Percentiles rank a stretch among this genome's conserved stretches.
These are phyloP conservation scores for Syrmaticus mikado DNA, from an alignment of 2,113 vertebrate species.

Conservation along the genomic window DNA sequence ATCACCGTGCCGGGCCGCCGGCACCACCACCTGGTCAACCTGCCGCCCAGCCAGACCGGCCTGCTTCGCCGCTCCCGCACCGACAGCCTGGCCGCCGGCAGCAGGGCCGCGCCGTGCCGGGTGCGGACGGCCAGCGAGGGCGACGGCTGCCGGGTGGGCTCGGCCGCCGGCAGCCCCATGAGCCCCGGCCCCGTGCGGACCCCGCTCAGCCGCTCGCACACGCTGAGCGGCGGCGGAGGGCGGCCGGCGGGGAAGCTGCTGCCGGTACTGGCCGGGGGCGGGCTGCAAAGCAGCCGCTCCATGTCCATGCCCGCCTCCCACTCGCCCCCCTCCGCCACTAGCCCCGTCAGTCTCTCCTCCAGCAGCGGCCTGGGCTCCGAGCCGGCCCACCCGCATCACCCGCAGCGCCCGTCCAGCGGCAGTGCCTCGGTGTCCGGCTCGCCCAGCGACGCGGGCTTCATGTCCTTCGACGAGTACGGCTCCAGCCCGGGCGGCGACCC, in stretches of 20 bases:
- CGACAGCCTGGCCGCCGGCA: constrained; percentile 83
- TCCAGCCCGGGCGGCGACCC: constrained; percentile 89
- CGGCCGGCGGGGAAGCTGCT: constrained; percentile 51
- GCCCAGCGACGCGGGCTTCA: constrained; percentile 92
- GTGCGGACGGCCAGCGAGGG: constrained; percentile 88
- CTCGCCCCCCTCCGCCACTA: constrained; percentile 85
- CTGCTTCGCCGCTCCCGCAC: constrained; percentile 84
- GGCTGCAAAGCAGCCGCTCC: constrained; percentile 90
- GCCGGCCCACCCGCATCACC: constrained; percentile 79
- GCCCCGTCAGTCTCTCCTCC: constrained; percentile 84
- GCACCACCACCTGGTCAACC: constrained; percentile 81
- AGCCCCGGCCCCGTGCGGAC: constrained; percentile 86
- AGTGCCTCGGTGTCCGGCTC: constrained; percentile 93
- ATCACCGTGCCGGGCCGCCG: constrained; percentile 88
- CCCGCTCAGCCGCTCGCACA: constrained; percentile 89
- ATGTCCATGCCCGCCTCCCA: constrained; percentile 91
- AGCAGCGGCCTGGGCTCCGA: constrained; percentile 84
- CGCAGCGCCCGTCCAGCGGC: constrained; percentile 88
- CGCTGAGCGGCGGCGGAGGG: constrained; percentile 72
- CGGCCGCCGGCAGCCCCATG: constrained; percentile 87
- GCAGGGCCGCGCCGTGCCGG: constrained; percentile 80
- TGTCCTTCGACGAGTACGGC: constrained; percentile 93
- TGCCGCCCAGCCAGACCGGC: constrained; percentile 94
- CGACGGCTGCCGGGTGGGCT: constrained; percentile 83
- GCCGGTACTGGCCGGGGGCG: constrained; percentile 67